These are phyloP conservation scores for Tachina lurida DNA, from an alignment of 2,888 invertebrate genomes.

Conservation along the genomic window DNA sequence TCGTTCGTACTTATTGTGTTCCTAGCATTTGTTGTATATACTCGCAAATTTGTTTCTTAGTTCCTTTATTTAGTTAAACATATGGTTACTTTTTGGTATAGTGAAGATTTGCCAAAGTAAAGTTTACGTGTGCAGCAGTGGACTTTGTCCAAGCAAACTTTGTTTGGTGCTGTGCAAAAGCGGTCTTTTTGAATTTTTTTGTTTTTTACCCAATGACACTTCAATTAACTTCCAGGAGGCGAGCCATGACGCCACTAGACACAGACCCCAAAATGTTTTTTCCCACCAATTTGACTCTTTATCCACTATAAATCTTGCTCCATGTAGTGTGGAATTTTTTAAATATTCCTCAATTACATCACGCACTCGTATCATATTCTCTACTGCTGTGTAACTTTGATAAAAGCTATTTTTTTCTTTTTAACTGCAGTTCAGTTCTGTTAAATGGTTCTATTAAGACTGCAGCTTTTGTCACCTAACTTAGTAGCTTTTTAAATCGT, in stretches of 20 bases:
- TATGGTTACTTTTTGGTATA: no score
- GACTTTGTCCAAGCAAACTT: no score
- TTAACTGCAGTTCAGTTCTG: neutral
- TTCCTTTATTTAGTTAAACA: neutral
- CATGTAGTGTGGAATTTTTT: slow-evolving; percentile 87
- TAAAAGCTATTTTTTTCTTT: neutral
- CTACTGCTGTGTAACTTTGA: neutral
- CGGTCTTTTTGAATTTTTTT: neutral
- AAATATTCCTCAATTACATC: slow-evolving; percentile 85
- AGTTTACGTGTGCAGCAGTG: no score
- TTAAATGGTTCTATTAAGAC: slow-evolving; percentile 32
- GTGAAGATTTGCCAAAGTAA: no score
- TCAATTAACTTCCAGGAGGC: slow-evolving; percentile 87
- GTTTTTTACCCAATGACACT: slow-evolving; percentile 83
- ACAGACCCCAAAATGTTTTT: slow-evolving; percentile 87
- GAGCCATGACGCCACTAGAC: slow-evolving; percentile 87
- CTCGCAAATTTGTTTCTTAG: neutral
- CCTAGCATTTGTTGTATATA: no score
- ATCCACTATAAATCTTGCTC: slow-evolving; percentile 88
- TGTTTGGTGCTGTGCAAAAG: no score
- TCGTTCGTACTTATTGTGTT: no score
- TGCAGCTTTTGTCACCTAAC: slow-evolving; percentile 3
- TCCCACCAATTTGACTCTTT: slow-evolving; percentile 85
- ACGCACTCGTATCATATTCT: slow-evolving; percentile 74
- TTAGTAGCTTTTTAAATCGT: slow-evolving; percentile 28